phyloP scores from a whole-genome alignment of 2,888 invertebrate species.

The Habrosyne pyritoides region DNA sequence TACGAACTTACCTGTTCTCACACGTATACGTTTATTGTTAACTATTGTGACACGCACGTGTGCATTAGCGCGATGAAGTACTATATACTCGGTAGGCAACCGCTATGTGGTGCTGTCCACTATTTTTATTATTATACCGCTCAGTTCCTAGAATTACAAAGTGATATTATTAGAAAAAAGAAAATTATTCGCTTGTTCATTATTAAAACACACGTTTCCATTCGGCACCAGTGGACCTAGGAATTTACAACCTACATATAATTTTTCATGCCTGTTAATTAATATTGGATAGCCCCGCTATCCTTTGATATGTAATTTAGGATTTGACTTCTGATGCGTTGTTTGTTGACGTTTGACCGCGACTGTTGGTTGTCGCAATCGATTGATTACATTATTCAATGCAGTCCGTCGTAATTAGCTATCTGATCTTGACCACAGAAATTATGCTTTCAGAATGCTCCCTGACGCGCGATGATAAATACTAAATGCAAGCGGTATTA shows the following conservation, averaged over 20 bases:
- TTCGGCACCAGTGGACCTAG: neutral
- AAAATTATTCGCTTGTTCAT: neutral
- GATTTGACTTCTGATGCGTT: neutral
- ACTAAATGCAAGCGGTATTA: neutral
- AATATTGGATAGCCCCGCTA: neutral
- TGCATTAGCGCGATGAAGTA: conserved; percentile 5
- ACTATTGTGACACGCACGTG: conserved; percentile 4
- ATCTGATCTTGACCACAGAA: neutral
- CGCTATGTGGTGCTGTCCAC: neutral
- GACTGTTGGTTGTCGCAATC: neutral
- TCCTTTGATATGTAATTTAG: neutral
- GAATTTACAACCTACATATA: neutral
- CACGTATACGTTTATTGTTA: conserved; percentile 2
- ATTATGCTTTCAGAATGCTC: too few relatives aligned
- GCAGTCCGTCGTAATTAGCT: neutral
- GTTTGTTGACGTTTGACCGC: neutral
- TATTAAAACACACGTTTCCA: neutral
- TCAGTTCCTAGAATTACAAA: neutral
- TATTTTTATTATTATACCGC: conserved; percentile 3
- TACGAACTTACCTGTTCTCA: neutral
- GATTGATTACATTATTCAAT: neutral
- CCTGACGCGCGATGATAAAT: too few relatives aligned
- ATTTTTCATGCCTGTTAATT: neutral
- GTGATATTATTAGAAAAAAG: neutral
- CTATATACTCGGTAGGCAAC: neutral